phyloP scores from a whole-genome alignment of 2,888 invertebrate genomes.

The Drosophila eohydei region DNA sequence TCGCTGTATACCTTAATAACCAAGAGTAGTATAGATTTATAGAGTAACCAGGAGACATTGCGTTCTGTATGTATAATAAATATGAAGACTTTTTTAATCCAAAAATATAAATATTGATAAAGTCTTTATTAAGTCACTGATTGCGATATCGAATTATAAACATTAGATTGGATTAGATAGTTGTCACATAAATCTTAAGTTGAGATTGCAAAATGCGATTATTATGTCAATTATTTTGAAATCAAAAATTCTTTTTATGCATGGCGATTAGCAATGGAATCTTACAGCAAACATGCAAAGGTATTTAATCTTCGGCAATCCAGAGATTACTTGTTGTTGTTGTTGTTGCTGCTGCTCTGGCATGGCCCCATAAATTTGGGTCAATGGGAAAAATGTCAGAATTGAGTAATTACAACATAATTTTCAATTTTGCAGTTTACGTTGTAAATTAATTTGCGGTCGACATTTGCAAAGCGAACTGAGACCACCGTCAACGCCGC shows the following conservation, averaged over 20 bases:
- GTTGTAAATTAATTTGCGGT: constrained; percentile 80
- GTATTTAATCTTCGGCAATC: constrained; percentile 32
- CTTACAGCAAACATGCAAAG: constrained; percentile 1
- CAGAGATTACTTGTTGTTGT: constrained; percentile 14
- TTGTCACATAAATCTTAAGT: neutral
- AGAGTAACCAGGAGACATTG: neutral
- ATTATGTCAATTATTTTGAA: neutral
- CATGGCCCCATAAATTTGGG: constrained; percentile 76
- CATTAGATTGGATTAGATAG: no score
- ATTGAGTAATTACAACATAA: constrained; percentile 81
- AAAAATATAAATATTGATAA: neutral
- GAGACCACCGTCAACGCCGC: neutral
- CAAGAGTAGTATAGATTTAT: neutral
- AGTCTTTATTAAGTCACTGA: no score
- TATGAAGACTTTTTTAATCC: neutral
- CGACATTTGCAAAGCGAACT: constrained; percentile 66
- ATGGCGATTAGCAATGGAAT: neutral
- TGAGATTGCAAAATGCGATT: neutral
- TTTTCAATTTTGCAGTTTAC: constrained; percentile 80
- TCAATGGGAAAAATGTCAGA: constrained; percentile 80
- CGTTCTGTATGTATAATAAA: neutral
- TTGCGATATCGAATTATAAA: no score
- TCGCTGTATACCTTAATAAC: neutral
- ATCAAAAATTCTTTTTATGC: neutral
- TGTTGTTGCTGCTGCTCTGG: constrained; percentile 19